Base-by-base conservation (phyloP, 1,140 invertebrate species). In the Heliconius melpomene region DNA sequence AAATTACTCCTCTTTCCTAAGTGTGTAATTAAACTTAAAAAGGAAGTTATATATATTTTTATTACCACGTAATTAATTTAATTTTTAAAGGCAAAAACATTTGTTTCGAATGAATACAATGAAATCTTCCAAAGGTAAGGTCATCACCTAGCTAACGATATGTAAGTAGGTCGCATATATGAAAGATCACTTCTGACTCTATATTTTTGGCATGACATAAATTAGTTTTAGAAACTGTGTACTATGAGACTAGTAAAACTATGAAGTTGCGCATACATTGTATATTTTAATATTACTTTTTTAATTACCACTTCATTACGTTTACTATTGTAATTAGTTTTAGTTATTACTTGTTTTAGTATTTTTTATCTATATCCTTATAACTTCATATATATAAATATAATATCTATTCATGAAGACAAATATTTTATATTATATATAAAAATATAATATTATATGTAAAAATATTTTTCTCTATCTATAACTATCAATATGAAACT, bases 141-240 rank as follows among this genome's bases (percentile, higher is more conserved):
- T 36, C 32, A 36, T 66, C 60, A n/a, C 60, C 60, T 29, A 66
- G 75, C 40, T 70, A 71, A 26, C 75, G 36, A 7, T 20, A 74
- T 40, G 32, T 78, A 73, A 54, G 77, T 73, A 73, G 72, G 77
- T 73, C 77, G 57, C 77, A 20, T 38, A 74, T 60, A 57, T 52
- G 50, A 74, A n/a, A 40, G 71, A 78, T 78, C 20, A 36, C 38
- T 60, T 52, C 46, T 18, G 20, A 38, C 72, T 26, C 2, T 60
- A 74, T 78, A 78, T 78, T 78, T 78, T 73, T 73, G 77, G 77
- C 72, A 20, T 78, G 72, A 73, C 70, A 73, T 73, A 78, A 74
- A 73, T 78, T 77, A 50, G 60, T 77, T 77, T 70, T 71, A 76
- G 57, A 32, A 66, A 60, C 54, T 18, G 29, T 54, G 29, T 26